These are phyloP conservation scores for Melanotus villosus DNA, from an alignment of 2,888 invertebrate genomes.

Conservation along the genomic window DNA sequence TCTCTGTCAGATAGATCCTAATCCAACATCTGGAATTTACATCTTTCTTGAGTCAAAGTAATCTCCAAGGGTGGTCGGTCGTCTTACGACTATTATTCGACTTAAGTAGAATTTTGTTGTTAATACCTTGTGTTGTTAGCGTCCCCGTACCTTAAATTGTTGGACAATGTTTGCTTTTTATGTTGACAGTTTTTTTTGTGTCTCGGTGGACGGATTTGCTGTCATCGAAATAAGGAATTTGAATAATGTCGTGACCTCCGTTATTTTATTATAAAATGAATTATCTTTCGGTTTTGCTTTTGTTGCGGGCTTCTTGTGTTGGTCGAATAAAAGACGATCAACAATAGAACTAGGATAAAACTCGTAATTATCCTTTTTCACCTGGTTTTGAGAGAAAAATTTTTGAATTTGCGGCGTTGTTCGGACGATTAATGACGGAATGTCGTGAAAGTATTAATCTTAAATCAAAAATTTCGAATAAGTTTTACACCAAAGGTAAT, in stretches of 20 bases:
- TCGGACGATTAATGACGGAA: constrained; percentile 16
- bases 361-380: constrained; percentile 14
- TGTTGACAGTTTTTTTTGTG: background rate
- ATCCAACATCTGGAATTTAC: constrained; percentile 26
- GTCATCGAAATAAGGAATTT: constrained; percentile 23
- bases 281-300: constrained; percentile 19
- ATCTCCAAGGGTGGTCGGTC: constrained; percentile 29
- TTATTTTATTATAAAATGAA: constrained; percentile 14
- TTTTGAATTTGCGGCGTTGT: constrained; percentile 5
- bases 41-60: constrained; percentile 7
- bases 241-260: constrained; percentile 27
- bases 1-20: background rate
- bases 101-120: constrained; percentile 20
- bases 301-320: constrained; percentile 5
- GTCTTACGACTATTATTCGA: constrained; percentile 20
- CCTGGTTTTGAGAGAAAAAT: constrained; percentile 3
- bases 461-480: constrained; percentile 17
- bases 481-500: background rate
- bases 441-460: constrained; percentile 30
- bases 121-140: constrained; percentile 25
- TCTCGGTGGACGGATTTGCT: constrained; percentile 6
- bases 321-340: background rate
- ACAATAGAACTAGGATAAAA: constrained; percentile 13
- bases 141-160: constrained; percentile 1
- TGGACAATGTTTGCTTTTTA: background rate